Evolutionary conservation across 2,113 vertebrate species (phyloP).

Genomic region (Hippopotamus amphibius): DNA sequence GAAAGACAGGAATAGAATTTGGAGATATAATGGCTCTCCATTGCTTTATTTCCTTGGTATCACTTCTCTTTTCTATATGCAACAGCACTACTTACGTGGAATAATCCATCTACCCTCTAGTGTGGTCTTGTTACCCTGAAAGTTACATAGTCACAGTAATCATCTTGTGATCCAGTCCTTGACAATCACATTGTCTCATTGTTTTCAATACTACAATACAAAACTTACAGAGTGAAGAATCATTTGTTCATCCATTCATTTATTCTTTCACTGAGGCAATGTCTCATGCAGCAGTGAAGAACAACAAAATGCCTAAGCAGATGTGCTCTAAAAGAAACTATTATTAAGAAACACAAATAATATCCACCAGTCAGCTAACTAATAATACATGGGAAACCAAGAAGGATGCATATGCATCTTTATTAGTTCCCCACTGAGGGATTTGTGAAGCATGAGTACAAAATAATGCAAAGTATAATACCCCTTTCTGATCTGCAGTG

Average conservation of each 20-base stretch:
- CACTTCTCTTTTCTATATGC: background rate
- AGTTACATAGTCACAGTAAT: background rate
- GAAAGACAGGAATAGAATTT: background rate
- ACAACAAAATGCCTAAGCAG: background rate
- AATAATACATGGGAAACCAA: background rate
- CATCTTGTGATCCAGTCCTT: background rate
- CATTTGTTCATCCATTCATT: background rate
- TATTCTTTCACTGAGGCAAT: background rate
- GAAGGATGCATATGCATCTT: background rate
- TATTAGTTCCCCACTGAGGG: constrained; percentile 36
- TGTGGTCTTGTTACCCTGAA: background rate
- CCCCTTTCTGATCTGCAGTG: constrained; percentile 52
- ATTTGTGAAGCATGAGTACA: constrained; percentile 50
- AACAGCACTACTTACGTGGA: background rate
- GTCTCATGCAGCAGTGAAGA: background rate
- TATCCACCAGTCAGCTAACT: background rate
- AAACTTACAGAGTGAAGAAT: background rate
- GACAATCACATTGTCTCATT: background rate
- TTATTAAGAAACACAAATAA: background rate
- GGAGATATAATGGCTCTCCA: background rate
- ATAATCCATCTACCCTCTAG: background rate
- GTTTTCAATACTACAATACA: background rate
- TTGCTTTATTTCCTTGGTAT: background rate
- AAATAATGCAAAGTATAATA: background rate
- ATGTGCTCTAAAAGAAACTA: background rate